Conservation (phyloP, 2,113 vertebrate species). For the Equus przewalskii region DNA sequence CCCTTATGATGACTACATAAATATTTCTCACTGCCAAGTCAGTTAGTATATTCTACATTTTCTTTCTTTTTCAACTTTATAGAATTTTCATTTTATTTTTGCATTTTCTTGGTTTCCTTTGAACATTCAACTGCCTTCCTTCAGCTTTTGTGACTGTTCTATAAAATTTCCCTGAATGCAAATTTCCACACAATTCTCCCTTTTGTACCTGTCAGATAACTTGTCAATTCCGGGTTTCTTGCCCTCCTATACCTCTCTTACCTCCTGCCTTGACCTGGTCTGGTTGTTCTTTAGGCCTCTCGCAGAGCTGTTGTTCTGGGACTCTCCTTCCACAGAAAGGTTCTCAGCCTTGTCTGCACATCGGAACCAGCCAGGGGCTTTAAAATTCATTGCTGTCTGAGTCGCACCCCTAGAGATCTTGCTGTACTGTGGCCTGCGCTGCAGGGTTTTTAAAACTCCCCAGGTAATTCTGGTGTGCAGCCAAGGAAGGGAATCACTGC, state of each 20-base stretch:
- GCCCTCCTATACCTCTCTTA: accelerated
- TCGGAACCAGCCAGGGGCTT: background rate
- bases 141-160: background rate
- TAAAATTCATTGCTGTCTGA: background rate
- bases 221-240: background rate
- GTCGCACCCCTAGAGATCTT: background rate
- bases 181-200: background rate
- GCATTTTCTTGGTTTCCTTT: constrained; percentile 28
- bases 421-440: background rate
- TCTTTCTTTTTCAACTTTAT: background rate
- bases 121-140: background rate
- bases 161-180: background rate
- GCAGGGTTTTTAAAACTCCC: background rate
- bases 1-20: background rate
- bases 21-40: background rate
- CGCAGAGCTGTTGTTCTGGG: background rate
- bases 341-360: background rate
- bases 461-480: background rate
- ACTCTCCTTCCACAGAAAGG: background rate
- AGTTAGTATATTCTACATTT: background rate
- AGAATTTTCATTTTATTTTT: background rate
- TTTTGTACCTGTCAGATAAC: background rate
- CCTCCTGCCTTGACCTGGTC: background rate
- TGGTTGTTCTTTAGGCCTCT: background rate
- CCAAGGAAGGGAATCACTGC: background rate